These are phyloP conservation scores for Nomada hirtipes DNA, from an alignment of 2,888 invertebrate genomes.

Conservation along the genomic window DNA sequence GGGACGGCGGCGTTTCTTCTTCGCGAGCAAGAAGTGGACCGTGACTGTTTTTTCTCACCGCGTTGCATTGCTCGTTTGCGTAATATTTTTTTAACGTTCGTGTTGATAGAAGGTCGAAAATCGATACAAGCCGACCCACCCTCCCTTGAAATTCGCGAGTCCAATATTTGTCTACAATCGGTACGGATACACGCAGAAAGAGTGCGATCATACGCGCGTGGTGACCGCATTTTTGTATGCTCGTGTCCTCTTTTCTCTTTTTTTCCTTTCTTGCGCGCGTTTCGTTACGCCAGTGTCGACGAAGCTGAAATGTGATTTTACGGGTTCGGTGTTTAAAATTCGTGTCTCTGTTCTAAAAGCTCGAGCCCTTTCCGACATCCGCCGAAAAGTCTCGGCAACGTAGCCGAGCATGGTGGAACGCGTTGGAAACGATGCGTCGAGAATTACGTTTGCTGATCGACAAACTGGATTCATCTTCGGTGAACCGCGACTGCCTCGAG, in stretches of 20 bases:
- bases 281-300: slow-evolving; percentile 20
- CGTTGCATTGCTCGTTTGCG: neutral
- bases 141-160: slow-evolving; percentile 13
- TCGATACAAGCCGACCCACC: slow-evolving; percentile 3
- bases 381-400: neutral
- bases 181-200: neutral
- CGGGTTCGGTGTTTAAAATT: slow-evolving; percentile 22
- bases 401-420: neutral
- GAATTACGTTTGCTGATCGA: slow-evolving; percentile 28
- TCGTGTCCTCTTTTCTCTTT: too few species aligned
- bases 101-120: neutral
- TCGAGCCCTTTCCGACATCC: neutral
- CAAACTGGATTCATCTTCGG: slow-evolving; percentile 35
- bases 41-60: too few species aligned
- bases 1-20: slow-evolving; percentile 35
- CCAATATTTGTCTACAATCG: slow-evolving; percentile 26
- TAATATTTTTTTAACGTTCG: neutral
- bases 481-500: neutral
- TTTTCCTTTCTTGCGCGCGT: neutral
- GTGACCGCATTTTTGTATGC: neutral
- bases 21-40: neutral
- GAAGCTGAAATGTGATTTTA: slow-evolving; percentile 3
- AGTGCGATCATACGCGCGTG: slow-evolving; percentile 15
- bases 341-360: neutral
- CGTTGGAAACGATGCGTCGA: neutral